phyloP scores from a whole-genome alignment of 2,797 vertebrate species.

The Moxostoma hubbsi region DNA sequence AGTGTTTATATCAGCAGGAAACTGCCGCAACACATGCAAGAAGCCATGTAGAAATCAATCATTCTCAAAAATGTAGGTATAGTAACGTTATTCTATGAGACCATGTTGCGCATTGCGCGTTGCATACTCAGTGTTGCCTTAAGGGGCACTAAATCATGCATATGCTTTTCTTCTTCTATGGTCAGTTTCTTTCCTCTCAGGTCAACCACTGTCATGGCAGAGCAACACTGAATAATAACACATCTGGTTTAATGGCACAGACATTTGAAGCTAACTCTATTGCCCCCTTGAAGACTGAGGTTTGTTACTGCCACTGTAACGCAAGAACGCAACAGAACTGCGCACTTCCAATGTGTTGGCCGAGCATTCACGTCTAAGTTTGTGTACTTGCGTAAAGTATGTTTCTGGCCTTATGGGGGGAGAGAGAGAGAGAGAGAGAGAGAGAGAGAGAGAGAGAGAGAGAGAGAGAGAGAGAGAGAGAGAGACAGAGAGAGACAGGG shows the following conservation, averaged over 20 bases:
- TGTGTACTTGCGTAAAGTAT: constrained; percentile 28
- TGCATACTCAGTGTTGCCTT: no score
- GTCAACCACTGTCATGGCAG: not conserved
- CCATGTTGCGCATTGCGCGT: no score
- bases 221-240: not conserved
- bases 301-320: not conserved
- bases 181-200: not conserved
- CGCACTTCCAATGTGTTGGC: not conserved
- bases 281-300: not conserved
- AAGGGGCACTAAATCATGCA: no score
- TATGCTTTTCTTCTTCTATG: not conserved
- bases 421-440: constrained; percentile 41
- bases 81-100: no score
- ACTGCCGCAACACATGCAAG: no score
- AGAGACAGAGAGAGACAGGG: constrained; percentile 59
- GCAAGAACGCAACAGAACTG: not conserved
- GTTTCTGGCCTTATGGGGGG: constrained; percentile 13
- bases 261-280: not conserved
- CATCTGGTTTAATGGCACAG: not conserved
- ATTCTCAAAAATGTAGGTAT: no score
- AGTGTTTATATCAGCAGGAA: no score
- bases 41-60: no score
- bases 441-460: constrained; percentile 59
- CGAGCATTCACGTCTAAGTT: not conserved
- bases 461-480: constrained; percentile 39